Evolutionary conservation across 2,113 vertebrate species (phyloP).

Genomic region (Eulemur rufifrons): DNA sequence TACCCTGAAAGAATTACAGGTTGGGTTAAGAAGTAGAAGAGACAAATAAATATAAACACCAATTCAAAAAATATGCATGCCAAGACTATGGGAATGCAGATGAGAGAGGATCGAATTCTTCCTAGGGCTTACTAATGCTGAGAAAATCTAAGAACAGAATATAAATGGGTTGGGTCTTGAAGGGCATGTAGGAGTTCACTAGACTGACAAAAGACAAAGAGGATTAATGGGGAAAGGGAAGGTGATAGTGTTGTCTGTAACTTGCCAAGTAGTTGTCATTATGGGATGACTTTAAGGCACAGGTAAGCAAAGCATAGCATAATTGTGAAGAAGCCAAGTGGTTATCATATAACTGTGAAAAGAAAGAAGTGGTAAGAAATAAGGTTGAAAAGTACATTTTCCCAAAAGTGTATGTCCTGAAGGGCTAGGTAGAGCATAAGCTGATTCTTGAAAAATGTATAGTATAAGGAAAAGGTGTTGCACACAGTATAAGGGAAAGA

Average conservation of each 20-base stretch:
- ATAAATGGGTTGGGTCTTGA: not conserved
- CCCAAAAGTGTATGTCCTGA: accelerated
- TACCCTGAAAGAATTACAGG: not conserved
- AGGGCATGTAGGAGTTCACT: not conserved
- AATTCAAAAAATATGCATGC: not conserved
- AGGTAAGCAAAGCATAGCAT: accelerated
- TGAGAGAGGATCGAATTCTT: not conserved
- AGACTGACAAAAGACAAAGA: not conserved
- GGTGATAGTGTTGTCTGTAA: not conserved
- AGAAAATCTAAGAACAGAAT: not conserved
- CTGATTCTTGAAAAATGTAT: not conserved
- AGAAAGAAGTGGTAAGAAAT: not conserved
- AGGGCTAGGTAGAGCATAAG: not conserved
- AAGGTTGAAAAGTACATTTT: not conserved
- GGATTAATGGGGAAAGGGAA: not conserved
- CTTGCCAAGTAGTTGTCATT: not conserved
- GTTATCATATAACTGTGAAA: accelerated
- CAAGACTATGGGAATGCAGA: not conserved
- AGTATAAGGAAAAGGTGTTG: not conserved
- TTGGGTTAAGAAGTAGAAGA: not conserved
- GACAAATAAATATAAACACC: not conserved
- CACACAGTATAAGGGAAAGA: not conserved
- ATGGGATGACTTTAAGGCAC: not conserved
- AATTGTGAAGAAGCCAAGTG: accelerated
- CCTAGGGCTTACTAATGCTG: accelerated